Evolutionary conservation across 2,113 vertebrate species (phyloP).

Genomic region (Ophthalmolycus amberensis): DNA sequence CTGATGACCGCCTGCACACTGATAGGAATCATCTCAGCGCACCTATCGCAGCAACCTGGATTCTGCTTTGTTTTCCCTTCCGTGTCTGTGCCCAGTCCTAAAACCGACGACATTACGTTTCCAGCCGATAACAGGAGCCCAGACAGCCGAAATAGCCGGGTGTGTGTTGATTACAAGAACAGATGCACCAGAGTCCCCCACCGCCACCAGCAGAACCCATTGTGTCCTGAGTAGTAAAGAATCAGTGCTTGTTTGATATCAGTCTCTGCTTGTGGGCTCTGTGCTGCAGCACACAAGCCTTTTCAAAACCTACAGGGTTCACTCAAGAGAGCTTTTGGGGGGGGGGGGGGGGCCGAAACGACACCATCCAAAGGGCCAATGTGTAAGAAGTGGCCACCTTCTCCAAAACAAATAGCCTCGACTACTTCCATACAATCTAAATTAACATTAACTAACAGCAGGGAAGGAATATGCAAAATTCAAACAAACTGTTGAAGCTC

Average conservation of each 20-base stretch:
- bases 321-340: too few species aligned
- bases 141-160: neutral
- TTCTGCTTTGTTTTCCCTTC: neutral
- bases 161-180: conserved; percentile 9
- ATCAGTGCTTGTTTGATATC: conserved; percentile 31
- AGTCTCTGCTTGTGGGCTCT: neutral
- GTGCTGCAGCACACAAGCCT: neutral
- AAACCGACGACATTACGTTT: neutral
- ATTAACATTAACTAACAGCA: neutral
- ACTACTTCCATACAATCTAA: too few species aligned
- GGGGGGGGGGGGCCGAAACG: neutral
- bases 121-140: conserved; percentile 10
- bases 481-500: neutral
- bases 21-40: conserved; percentile 49
- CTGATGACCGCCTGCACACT: conserved; percentile 21
- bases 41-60: conserved; percentile 5
- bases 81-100: neutral
- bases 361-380: neutral
- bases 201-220: neutral
- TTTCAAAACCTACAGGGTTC: neutral
- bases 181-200: neutral
- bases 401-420: too few species aligned
- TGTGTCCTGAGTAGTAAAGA: conserved; percentile 10
- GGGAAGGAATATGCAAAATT: neutral
- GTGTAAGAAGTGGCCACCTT: too few species aligned